These are phyloP conservation scores for Acanthopagrus latus DNA, from an alignment of 2,797 vertebrate genomes.

Conservation along the genomic window DNA sequence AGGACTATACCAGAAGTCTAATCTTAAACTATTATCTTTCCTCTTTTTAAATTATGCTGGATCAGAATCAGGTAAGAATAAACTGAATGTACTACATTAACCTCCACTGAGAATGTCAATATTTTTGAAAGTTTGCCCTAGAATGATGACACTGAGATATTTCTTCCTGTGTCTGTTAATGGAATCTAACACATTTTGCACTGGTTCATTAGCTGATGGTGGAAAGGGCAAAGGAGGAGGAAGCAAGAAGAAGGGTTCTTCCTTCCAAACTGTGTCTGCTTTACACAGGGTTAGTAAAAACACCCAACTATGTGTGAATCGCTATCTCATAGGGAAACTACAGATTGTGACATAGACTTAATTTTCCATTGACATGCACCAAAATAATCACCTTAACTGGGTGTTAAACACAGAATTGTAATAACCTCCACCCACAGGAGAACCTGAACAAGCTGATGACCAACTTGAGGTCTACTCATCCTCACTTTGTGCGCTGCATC, in stretches of 20 bases:
- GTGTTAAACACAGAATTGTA: slow-evolving; percentile 89
- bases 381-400: slow-evolving; percentile 28
- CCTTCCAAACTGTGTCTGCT: slow-evolving; percentile 90
- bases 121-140: neutral
- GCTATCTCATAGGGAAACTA: neutral
- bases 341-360: neutral
- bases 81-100: neutral
- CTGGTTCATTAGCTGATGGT: slow-evolving; percentile 11
- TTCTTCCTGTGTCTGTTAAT: neutral
- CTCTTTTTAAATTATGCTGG: too few species aligned
- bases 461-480: slow-evolving; percentile 90
- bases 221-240: slow-evolving; percentile 77
- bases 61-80: slow-evolving; percentile 76
- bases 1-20: slow-evolving; percentile 69
- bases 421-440: slow-evolving; percentile 64
- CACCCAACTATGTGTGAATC: neutral
- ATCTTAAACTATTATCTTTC: too few species aligned
- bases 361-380: neutral
- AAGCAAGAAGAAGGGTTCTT: slow-evolving; percentile 91
- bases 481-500: slow-evolving; percentile 92
- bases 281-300: slow-evolving; percentile 83
- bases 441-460: slow-evolving; percentile 94
- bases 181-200: neutral
- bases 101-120: neutral
- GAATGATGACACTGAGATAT: neutral